Evolutionary conservation across 2,888 invertebrate species (phyloP).

Genomic region (Troides oblongomaculatus): DNA sequence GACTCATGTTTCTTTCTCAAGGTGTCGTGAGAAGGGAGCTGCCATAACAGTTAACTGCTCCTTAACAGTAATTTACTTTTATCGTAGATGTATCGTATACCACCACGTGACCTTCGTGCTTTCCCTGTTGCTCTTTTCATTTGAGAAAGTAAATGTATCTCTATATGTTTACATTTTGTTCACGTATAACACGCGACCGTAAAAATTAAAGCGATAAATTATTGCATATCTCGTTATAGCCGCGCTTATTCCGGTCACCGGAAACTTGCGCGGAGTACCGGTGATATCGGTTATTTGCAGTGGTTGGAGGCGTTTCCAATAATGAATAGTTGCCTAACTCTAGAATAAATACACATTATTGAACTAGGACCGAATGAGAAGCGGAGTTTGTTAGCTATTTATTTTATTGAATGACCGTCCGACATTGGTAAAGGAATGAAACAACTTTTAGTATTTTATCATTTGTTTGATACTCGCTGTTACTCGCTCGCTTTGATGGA

Average conservation of each 20-base stretch:
- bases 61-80: too few species aligned
- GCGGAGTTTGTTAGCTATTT: not conserved
- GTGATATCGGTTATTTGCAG: conserved; percentile 18
- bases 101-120: too few species aligned
- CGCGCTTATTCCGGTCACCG: conserved; percentile 16
- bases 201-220: conserved; percentile 4
- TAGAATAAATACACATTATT: conserved; percentile 4
- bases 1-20: too few species aligned
- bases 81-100: too few species aligned
- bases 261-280: conserved; percentile 13
- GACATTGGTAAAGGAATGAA: not conserved
- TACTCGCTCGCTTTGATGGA: too few species aligned
- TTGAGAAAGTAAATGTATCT: too few species aligned
- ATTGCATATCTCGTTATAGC: conserved; percentile 9
- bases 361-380: conserved; percentile 1
- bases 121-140: too few species aligned
- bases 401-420: not conserved
- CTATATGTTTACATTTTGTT: too few species aligned
- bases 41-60: too few species aligned
- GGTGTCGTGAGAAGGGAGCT: too few species aligned
- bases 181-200: not conserved
- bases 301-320: conserved; percentile 18
- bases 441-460: not conserved
- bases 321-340: conserved; percentile 13
- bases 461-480: too few species aligned